Conservation (phyloP, 2,113 vertebrate species). For the Macaca fascicularis region T2T-MFA8v1.1 NC_088384.1:73736501-73737000, state of each 20-base stretch:
- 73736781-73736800: background rate
- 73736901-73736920: background rate
- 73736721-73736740: background rate
- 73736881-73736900: background rate
- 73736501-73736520: slow-evolving; percentile 5
- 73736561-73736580: slow-evolving; percentile 43
- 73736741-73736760: background rate
- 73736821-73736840: background rate
- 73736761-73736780: background rate
- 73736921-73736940: slow-evolving; percentile 10
- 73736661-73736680: background rate
- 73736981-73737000: background rate
- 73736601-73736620: slow-evolving; percentile 48
- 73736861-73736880: background rate
- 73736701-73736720: background rate
- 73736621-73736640: background rate
- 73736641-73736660: background rate
- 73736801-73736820: background rate
- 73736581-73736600: background rate
- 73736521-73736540: rapidly evolving
- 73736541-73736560: background rate
- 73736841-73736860: background rate
- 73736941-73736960: background rate
- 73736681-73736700: background rate
- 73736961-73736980: background rate